Evolutionary conservation across 2,797 vertebrate genomes (phyloP).

Genomic region (Rhinatrema bivittatum): DNA sequence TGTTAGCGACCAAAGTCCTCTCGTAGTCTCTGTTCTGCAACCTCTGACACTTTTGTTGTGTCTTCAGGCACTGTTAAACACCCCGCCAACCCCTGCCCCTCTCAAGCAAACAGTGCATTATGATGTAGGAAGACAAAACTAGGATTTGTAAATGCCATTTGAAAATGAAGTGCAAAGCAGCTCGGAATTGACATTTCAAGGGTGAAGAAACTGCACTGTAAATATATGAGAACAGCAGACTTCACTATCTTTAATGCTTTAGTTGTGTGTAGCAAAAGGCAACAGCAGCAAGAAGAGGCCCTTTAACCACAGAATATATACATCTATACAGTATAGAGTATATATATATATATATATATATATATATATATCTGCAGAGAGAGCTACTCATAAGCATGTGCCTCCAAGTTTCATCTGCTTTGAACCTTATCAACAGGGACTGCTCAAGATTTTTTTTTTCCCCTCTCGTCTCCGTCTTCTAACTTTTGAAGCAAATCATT

Average conservation of each 20-base stretch:
- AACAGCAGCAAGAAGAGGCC: slow-evolving; percentile 33
- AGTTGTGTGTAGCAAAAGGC: slow-evolving; percentile 37
- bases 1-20: slow-evolving; percentile 12
- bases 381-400: too few relatives aligned
- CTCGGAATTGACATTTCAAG: slow-evolving; percentile 32
- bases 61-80: slow-evolving; percentile 19
- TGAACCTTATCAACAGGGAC: slow-evolving; percentile 54
- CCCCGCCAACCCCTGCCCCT: too few relatives aligned
- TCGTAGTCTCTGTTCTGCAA: slow-evolving; percentile 5
- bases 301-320: slow-evolving; percentile 12
- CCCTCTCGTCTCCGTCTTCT: slow-evolving; percentile 25
- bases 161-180: slow-evolving; percentile 16
- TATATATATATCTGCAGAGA: too few relatives aligned
- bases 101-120: too few relatives aligned
- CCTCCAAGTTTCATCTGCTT: slow-evolving; percentile 38
- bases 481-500: slow-evolving; percentile 49
- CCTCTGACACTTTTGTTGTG: slow-evolving; percentile 3
- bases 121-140: background rate
- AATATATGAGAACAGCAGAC: slow-evolving; percentile 3
- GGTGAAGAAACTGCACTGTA: slow-evolving; percentile 29
- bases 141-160: slow-evolving; percentile 22
- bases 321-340: slow-evolving; percentile 22
- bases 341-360: too few relatives aligned
- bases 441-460: slow-evolving; percentile 20
- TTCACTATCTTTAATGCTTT: too few relatives aligned